Evolutionary conservation across 2,888 invertebrate species (phyloP).

Genomic region (Fissipunctia ypsillon): DNA sequence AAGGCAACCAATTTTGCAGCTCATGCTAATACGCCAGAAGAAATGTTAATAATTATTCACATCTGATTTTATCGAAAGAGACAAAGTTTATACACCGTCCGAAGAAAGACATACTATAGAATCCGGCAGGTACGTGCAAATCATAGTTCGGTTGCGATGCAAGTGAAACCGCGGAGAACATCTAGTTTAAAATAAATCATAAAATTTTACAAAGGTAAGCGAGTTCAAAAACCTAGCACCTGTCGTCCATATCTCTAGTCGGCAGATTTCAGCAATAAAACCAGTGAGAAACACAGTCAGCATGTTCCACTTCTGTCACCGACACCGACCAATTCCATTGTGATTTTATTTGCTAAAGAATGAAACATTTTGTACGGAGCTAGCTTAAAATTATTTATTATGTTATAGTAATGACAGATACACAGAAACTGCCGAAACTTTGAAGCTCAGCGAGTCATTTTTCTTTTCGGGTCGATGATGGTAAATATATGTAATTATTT

Average conservation of each 20-base stretch:
- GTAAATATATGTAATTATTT: too few species aligned
- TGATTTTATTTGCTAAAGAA: constrained; percentile 2
- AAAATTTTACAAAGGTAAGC: constrained; percentile 1
- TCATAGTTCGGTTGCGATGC: neutral
- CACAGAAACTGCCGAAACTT: too few species aligned
- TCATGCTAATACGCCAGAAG: too few species aligned
- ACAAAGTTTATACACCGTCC: neutral
- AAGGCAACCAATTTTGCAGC: too few species aligned
- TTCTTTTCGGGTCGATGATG: too few species aligned
- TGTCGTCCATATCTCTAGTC: constrained; percentile 2
- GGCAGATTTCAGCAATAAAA: constrained; percentile 12
- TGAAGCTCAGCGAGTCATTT: too few species aligned
- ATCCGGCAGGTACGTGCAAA: too few species aligned
- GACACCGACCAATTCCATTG: neutral
- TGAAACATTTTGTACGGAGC: neutral
- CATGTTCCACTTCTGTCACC: constrained; percentile 4
- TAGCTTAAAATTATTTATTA: neutral
- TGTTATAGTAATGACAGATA: too few species aligned
- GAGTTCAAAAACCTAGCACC: neutral
- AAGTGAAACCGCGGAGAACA: neutral
- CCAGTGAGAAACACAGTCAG: neutral
- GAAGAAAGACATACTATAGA: too few species aligned
- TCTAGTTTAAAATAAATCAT: constrained; percentile 7
- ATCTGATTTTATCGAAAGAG: neutral
- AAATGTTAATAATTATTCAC: too few species aligned